phyloP scores from a whole-genome alignment of 2,888 invertebrate species.

The Apodemia duryi region DNA sequence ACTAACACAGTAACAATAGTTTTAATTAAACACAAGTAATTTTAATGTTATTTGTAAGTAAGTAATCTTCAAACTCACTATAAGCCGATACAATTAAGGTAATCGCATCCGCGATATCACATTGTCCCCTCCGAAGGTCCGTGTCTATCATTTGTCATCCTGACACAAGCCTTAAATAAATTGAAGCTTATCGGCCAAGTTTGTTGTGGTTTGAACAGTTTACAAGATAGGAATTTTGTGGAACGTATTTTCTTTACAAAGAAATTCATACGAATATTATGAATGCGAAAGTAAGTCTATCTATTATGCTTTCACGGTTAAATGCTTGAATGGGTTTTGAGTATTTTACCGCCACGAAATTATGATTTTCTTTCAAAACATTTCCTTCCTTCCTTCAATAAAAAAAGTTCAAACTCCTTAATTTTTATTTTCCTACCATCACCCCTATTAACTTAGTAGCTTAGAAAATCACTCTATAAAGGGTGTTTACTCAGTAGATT shows the following conservation, averaged over 20 bases:
- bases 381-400: no score
- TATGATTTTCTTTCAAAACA: no score
- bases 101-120: slow-evolving; percentile 16
- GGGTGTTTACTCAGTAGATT: no score
- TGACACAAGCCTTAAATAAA: slow-evolving; percentile 15
- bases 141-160: slow-evolving; percentile 17
- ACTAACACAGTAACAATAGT: no score
- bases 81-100: slow-evolving; percentile 15
- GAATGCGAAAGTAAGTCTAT: no score
- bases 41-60: background rate
- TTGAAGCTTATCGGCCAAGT: slow-evolving; percentile 5
- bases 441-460: no score
- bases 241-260: background rate
- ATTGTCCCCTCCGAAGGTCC: slow-evolving; percentile 11
- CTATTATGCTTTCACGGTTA: no score
- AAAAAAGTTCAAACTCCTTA: no score
- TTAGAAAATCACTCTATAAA: no score
- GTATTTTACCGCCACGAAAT: no score
- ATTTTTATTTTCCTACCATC: no score
- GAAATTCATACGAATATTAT: background rate
- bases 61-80: background rate
- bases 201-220: slow-evolving; percentile 1
- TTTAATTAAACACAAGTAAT: background rate
- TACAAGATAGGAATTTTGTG: background rate
- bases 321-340: no score